Evolutionary conservation across 2,113 vertebrate genomes (phyloP).

Genomic region (Thymallus thymallus): DNA sequence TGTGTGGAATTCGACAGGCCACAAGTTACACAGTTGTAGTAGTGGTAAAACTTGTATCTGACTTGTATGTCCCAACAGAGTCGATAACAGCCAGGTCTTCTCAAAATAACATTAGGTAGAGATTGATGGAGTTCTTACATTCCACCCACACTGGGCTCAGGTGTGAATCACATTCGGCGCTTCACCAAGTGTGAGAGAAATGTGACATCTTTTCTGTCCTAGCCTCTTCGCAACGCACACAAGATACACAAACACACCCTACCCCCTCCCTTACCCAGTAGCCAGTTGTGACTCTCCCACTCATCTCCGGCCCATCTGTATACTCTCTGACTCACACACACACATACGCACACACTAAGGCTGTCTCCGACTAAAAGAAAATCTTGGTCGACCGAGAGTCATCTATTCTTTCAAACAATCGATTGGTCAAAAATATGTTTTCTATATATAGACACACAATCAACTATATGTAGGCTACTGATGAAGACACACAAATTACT

Average conservation of each 20-base stretch:
- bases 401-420: too few relatives aligned
- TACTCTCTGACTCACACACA: neutral
- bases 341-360: constrained; percentile 13
- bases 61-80: neutral
- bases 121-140: neutral
- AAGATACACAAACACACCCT: constrained; percentile 11
- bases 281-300: constrained; percentile 2
- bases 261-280: neutral
- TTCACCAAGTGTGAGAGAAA: neutral
- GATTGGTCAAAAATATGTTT: too few relatives aligned
- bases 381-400: too few relatives aligned
- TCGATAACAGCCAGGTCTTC: neutral
- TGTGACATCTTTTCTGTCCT: neutral
- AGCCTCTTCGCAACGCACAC: constrained; percentile 1
- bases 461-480: too few relatives aligned
- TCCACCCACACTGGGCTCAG: neutral
- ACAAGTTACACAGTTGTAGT: neutral
- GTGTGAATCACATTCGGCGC: neutral
- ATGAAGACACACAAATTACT: too few relatives aligned
- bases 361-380: too few relatives aligned
- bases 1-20: too few relatives aligned
- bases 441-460: too few relatives aligned
- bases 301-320: constrained; percentile 5
- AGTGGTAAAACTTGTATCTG: neutral
- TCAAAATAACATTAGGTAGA: neutral